A percentile compares a stretch with the other conserved stretches of the same genome.
These are phyloP conservation scores for Haemorhous mexicanus DNA, from an alignment of 2,113 vertebrate genomes.

Conservation along the genomic window DNA sequence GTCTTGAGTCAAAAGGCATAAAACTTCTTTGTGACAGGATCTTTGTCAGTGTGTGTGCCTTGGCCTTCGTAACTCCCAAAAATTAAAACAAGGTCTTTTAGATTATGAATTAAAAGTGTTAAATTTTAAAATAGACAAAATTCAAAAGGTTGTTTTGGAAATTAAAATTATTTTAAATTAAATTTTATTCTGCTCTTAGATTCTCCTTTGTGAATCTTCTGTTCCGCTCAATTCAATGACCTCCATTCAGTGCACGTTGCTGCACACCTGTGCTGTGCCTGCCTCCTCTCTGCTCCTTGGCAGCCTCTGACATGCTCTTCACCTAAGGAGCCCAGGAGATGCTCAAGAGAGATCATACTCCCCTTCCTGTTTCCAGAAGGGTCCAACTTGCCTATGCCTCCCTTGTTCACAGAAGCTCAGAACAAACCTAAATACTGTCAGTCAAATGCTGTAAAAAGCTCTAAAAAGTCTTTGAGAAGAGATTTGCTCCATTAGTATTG, in stretches of 20 bases:
- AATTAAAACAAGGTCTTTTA: background rate
- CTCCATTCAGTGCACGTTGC: background rate
- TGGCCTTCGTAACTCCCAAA: background rate
- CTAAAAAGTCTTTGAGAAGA: background rate
- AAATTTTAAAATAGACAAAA: background rate
- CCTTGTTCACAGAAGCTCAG: background rate
- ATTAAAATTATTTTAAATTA: background rate
- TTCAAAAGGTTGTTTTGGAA: background rate
- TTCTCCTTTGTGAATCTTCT: background rate
- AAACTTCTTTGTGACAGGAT: background rate
- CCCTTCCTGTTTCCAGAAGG: background rate
- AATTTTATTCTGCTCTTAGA: background rate
- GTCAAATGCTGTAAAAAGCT: background rate
- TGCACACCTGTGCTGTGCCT: background rate
- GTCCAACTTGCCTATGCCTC: background rate
- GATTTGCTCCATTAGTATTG: background rate
- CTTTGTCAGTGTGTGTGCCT: background rate
- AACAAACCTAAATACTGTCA: background rate
- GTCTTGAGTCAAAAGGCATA: background rate
- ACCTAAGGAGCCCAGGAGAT: background rate
- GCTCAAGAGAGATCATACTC: fast-evolving
- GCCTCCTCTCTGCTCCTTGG: background rate
- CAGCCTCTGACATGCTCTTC: background rate
- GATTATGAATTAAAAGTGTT: background rate
- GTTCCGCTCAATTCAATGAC: background rate